A percentile compares a stretch with the other conserved stretches of the same genome.
These are phyloP conservation scores for Emys orbicularis DNA, from an alignment of 2,797 vertebrate genomes.

Conservation along the genomic window DNA sequence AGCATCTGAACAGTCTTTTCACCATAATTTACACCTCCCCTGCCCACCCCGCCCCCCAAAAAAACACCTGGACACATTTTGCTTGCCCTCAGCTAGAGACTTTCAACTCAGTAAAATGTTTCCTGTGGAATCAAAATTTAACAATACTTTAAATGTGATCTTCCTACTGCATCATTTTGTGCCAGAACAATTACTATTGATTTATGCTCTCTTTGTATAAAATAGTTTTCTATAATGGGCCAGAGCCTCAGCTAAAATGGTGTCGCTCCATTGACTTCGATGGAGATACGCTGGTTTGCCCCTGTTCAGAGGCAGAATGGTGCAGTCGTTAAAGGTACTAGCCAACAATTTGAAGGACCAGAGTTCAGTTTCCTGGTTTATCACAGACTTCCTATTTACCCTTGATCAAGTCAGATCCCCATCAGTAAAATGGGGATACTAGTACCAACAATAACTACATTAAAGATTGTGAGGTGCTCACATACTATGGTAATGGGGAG, in stretches of 20 bases:
- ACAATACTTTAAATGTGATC: slow-evolving; percentile 40
- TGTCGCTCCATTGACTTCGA: background rate
- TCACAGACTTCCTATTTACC: background rate
- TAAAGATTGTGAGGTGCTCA: background rate
- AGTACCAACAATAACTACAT: background rate
- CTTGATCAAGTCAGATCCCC: background rate
- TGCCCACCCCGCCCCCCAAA: too few species aligned
- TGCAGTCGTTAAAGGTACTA: background rate
- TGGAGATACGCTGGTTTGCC: background rate
- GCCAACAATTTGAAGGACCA: background rate
- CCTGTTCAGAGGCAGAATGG: background rate
- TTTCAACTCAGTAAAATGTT: slow-evolving; percentile 42
- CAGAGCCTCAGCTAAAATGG: slow-evolving; percentile 32
- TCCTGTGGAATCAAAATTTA: slow-evolving; percentile 12
- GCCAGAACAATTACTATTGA: slow-evolving; percentile 32
- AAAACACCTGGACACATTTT: slow-evolving; percentile 41
- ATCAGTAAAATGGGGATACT: background rate
- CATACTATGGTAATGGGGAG: background rate
- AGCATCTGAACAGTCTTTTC: slow-evolving; percentile 58
- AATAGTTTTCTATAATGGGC: slow-evolving; percentile 25
- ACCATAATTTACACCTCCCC: slow-evolving; percentile 39
- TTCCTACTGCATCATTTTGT: background rate
- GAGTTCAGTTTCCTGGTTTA: background rate
- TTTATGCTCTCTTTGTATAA: slow-evolving; percentile 16
- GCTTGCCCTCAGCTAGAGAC: slow-evolving; percentile 22